Conservation (phyloP, 2,797 vertebrate genomes). For the Microtus agrestis region DNA sequence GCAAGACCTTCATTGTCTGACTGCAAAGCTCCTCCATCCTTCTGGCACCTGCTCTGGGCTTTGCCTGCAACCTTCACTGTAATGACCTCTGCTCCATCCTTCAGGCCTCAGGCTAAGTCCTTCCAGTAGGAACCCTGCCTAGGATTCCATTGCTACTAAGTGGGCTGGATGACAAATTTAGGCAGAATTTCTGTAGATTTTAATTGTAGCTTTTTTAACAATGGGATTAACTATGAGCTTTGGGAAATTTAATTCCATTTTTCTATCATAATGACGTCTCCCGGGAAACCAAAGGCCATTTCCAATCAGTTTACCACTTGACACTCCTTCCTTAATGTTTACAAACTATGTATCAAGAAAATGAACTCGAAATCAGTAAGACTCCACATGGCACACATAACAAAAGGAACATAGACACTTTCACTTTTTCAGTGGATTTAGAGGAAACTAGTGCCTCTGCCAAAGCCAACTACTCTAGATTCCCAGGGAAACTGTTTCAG, state of each 20-base stretch:
- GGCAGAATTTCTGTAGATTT: not conserved
- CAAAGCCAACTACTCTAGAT: not conserved
- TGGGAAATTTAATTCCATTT: constrained; percentile 27
- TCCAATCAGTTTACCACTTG: not conserved
- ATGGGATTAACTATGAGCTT: not conserved
- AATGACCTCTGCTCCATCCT: not conserved
- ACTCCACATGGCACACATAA: not conserved
- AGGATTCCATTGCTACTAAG: not conserved
- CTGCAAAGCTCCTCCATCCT: not conserved
- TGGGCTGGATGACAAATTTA: not conserved
- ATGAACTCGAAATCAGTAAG: constrained; percentile 17
- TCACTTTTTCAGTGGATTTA: not conserved
- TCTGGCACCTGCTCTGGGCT: not conserved
- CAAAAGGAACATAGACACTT: not conserved
- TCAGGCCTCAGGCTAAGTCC: not conserved
- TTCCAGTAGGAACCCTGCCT: not conserved
- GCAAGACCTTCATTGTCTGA: not conserved
- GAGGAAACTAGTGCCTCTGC: not conserved
- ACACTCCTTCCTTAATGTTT: not conserved
- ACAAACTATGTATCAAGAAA: not conserved
- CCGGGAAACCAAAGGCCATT: not conserved
- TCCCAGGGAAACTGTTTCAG: not conserved
- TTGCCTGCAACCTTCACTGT: not conserved
- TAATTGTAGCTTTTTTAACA: not conserved
- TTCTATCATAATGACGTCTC: constrained; percentile 17